These are phyloP conservation scores for Propithecus deckenii DNA, from an alignment of 2,797 vertebrate species.

Conservation along the genomic window DNA sequence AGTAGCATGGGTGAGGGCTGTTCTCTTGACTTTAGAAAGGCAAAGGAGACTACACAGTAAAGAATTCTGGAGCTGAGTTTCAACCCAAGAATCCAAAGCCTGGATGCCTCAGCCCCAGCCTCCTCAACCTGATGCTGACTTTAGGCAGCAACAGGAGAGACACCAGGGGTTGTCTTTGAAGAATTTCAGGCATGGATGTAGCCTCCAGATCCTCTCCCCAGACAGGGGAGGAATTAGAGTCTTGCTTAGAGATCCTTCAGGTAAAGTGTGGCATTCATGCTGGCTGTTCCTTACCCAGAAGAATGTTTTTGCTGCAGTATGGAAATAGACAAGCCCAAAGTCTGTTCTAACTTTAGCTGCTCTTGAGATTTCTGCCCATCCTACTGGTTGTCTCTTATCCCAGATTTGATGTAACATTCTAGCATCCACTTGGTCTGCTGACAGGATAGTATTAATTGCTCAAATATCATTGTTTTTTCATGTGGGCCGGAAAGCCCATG, in stretches of 20 bases:
- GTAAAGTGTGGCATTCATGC: neutral
- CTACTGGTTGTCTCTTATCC: neutral
- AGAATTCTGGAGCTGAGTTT: neutral
- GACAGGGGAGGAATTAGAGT: neutral
- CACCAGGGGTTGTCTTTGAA: neutral
- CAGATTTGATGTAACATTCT: constrained; percentile 20
- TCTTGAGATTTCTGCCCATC: neutral
- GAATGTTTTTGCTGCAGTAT: rapidly evolving
- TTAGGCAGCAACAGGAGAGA: neutral
- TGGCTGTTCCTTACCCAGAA: neutral
- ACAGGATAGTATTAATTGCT: neutral
- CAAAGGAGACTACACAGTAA: neutral
- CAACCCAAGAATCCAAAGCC: neutral
- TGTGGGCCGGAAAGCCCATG: neutral
- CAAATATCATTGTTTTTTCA: constrained; percentile 35
- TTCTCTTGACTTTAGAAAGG: neutral
- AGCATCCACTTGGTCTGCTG: neutral
- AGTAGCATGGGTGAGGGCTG: too few relatives aligned
- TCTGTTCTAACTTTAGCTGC: neutral
- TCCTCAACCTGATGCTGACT: neutral
- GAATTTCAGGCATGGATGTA: neutral
- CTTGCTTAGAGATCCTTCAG: neutral
- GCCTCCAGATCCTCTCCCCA: neutral
- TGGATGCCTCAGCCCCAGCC: neutral
- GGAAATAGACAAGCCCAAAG: neutral